Conservation (phyloP, 1,140 invertebrate genomes). For the Limonius californicus region DNA sequence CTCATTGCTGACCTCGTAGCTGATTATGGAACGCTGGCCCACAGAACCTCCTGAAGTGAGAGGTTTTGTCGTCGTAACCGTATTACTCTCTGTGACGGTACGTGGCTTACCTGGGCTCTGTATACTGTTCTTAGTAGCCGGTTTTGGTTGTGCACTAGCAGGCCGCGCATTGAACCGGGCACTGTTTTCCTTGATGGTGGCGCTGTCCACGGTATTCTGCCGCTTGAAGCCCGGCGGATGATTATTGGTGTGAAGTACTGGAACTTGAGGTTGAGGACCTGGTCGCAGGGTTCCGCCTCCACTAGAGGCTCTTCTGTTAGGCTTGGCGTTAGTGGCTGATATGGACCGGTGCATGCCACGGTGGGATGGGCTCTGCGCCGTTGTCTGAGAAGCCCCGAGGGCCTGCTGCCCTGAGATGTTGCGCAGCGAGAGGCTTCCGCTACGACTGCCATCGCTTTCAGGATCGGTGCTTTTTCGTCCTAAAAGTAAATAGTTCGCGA, state of each 20-base stretch:
- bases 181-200: slow-evolving; percentile 88
- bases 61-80: slow-evolving; percentile 53
- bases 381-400: slow-evolving; percentile 54
- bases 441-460: slow-evolving; percentile 92
- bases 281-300: slow-evolving; percentile 53
- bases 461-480: slow-evolving; percentile 88
- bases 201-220: slow-evolving; percentile 88
- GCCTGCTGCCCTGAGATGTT: slow-evolving; percentile 68
- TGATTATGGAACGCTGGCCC: slow-evolving; percentile 65
- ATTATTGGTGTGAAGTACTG: slow-evolving; percentile 56
- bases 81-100: slow-evolving; percentile 64
- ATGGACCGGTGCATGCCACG: slow-evolving; percentile 84
- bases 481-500: slow-evolving; percentile 94
- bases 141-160: slow-evolving; percentile 68
- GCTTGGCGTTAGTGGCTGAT: slow-evolving; percentile 82
- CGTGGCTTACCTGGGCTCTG: slow-evolving; percentile 62
- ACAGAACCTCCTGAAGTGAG: slow-evolving; percentile 58
- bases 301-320: slow-evolving; percentile 62
- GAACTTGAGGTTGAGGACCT: slow-evolving; percentile 59
- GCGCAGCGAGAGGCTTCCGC: slow-evolving; percentile 88
- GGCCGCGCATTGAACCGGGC: slow-evolving; percentile 66
- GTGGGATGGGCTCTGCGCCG: slow-evolving; percentile 77
- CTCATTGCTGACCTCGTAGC: slow-evolving; percentile 68
- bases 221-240: slow-evolving; percentile 63
- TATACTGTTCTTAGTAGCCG: slow-evolving; percentile 61